Percentiles rank a stretch among this genome's conserved stretches.
These are phyloP conservation scores for Columba livia DNA, from an alignment of 2,113 vertebrate species.

Conservation along the genomic window DNA sequence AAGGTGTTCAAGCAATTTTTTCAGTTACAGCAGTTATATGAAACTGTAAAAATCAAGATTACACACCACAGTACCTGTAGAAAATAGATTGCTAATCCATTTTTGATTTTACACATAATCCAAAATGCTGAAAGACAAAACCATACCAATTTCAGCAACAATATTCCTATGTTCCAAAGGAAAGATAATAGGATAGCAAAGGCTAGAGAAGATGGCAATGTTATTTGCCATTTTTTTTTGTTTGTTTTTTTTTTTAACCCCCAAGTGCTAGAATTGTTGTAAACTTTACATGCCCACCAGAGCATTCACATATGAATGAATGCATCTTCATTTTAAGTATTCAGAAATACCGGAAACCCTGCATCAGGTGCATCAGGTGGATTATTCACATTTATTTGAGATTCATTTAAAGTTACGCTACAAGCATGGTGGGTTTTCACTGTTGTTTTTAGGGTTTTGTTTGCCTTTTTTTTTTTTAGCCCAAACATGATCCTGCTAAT, in stretches of 20 bases:
- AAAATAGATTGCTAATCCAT: conserved; percentile 32
- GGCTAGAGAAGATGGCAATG: neutral
- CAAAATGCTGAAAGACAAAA: neutral
- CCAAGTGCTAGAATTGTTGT: neutral
- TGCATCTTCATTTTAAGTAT: neutral
- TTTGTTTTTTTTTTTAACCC: no score
- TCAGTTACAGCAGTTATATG: neutral
- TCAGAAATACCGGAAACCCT: neutral
- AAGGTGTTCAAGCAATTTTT: neutral
- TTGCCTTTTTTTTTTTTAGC: neutral
- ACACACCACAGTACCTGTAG: neutral
- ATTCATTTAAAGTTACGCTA: neutral
- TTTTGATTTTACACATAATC: conserved; percentile 45
- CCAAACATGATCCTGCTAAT: neutral
- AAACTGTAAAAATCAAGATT: conserved; percentile 52
- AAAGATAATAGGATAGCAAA: neutral
- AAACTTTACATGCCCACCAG: neutral
- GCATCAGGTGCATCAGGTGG: neutral
- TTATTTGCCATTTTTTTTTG: neutral
- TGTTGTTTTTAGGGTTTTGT: neutral
- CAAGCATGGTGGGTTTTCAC: neutral
- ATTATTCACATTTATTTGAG: neutral
- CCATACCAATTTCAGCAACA: neutral
- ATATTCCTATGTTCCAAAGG: neutral
- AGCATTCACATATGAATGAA: neutral